Evolutionary conservation across 1,140 invertebrate species (phyloP).

Genomic region (Colletes latitarsis): DNA sequence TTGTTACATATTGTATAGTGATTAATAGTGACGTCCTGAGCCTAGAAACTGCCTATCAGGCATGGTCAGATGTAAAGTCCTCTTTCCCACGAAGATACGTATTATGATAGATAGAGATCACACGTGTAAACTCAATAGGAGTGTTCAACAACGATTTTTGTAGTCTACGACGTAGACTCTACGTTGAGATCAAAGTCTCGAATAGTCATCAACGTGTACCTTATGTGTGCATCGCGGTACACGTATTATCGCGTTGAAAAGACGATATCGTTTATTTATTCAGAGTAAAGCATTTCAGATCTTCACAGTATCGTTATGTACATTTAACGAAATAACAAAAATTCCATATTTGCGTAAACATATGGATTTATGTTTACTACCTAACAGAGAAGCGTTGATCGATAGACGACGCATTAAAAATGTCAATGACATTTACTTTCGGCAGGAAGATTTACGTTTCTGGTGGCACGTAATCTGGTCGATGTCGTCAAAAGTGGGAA

Average conservation of each 20-base stretch:
- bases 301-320: background rate
- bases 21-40: constrained; percentile 9
- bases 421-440: constrained; percentile 11
- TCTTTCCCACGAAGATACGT: background rate
- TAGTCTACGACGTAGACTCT: too few species aligned
- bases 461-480: constrained; percentile 35
- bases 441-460: constrained; percentile 29
- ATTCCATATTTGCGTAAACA: background rate
- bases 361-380: background rate
- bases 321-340: background rate
- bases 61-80: background rate
- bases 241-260: too few species aligned
- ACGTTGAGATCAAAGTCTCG: too few species aligned
- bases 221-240: too few species aligned
- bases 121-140: too few species aligned
- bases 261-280: too few species aligned
- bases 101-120: too few species aligned
- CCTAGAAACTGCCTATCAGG: too few species aligned
- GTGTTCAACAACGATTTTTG: too few species aligned
- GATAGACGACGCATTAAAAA: background rate
- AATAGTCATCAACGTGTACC: too few species aligned
- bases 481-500: constrained; percentile 25
- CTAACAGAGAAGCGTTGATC: background rate
- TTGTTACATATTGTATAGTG: background rate
- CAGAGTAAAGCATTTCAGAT: background rate